These are phyloP conservation scores for Fundulus diaphanus DNA, from an alignment of 2,797 vertebrate species.

Conservation along the genomic window DNA sequence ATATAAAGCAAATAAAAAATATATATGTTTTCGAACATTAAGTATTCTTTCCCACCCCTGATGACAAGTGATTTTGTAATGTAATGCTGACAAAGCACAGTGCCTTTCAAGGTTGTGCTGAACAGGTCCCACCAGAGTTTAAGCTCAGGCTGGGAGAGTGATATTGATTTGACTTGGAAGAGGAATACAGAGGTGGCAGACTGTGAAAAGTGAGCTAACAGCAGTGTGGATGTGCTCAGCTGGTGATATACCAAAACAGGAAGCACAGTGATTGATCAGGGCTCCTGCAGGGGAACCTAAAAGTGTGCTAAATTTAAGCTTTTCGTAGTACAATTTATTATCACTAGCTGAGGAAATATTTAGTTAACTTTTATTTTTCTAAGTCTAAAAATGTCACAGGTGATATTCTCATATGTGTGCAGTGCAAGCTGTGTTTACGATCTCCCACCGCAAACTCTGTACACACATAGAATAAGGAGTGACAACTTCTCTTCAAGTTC, in stretches of 20 bases:
- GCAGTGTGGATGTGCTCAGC: slow-evolving; percentile 34
- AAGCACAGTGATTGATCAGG: slow-evolving; percentile 33
- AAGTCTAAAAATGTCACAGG: too few species aligned
- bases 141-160: slow-evolving; percentile 25
- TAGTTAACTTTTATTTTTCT: too few species aligned
- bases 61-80: slow-evolving; percentile 16
- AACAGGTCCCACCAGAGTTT: slow-evolving; percentile 28
- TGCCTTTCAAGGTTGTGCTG: slow-evolving; percentile 45
- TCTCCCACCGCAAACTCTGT: too few species aligned
- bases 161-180: slow-evolving; percentile 52
- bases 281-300: slow-evolving; percentile 15
- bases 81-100: slow-evolving; percentile 35
- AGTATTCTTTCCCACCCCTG: slow-evolving; percentile 14
- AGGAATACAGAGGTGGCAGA: slow-evolving; percentile 21
- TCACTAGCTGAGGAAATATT: too few species aligned
- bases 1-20: neutral
- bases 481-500: too few species aligned
- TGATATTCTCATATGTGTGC: too few species aligned
- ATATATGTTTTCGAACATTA: slow-evolving; percentile 12
- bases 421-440: too few species aligned
- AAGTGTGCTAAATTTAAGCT: neutral
- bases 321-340: too few species aligned
- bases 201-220: slow-evolving; percentile 38
- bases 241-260: slow-evolving; percentile 39
- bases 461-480: too few species aligned